Base-by-base conservation (phyloP, 2,888 invertebrate genomes). In the Pachliopta kotzebuea region DNA sequence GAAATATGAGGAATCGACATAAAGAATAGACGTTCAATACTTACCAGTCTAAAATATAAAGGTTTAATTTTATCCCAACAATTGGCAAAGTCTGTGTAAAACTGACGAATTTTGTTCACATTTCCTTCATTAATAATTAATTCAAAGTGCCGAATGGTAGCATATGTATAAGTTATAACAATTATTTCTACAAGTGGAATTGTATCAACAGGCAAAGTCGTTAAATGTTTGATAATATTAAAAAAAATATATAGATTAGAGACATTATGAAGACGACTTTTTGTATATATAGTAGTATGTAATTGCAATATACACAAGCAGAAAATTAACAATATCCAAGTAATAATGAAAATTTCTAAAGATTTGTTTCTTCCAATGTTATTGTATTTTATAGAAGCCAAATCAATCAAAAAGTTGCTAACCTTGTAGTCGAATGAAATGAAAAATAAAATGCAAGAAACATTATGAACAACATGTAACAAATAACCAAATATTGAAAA, bases 51-150 rank as follows among this genome's bases (percentile, higher is more conserved):
- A 31, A 50, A 62, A 56, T 62, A 62, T 29, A 62, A 11, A 4
- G 50, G 50, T 37, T 62, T 62, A 7, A 62, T 62, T 56, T 56
- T 62, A 23, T 62, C 62, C 62, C 62, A 62, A 23, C 62, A 62
- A 26, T 50, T 23, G 2, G 62, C 62, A 23, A 62, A 29, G 1
- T 56, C 29, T 1, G 45, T 18, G 23, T 62, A 62, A n/a, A 31
- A 55, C 14, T 23, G 56, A 11, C 50, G 49, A 26, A 62, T 56
- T n/a, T 62, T 55, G 20, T 11, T 21, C n/a, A 42, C 21, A 42
- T 56, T 23, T n/a, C 49, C 49, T 20, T 49, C 20, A 9, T 20
- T 49, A 20, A 49, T 20, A 49, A 49, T 49, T n/a, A 49, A 6
- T 49, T 49, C 49, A 49, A n/a, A 49, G 7, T n/a, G n/a, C 7